Evolutionary conservation across 2,797 vertebrate genomes (phyloP).

Genomic region (Darevskia nairensis): DNA sequence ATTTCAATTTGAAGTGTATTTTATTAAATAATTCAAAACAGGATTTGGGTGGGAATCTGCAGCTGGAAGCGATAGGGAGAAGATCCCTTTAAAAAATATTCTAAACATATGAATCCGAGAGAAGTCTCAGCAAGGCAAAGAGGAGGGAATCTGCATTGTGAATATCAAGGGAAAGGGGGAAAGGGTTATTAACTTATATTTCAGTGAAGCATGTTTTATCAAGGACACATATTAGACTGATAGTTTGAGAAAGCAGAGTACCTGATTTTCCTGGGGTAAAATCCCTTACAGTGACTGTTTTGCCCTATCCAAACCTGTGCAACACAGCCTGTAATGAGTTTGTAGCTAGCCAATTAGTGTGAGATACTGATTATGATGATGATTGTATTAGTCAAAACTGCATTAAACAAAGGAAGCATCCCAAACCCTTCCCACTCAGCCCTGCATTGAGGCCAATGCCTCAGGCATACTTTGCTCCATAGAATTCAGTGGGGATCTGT

Average conservation of each 20-base stretch:
- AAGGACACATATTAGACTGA: conserved; percentile 20
- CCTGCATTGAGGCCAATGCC: too few relatives aligned
- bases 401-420: background rate
- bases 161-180: conserved; percentile 30
- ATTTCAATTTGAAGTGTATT: conserved; percentile 73
- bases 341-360: fast-evolving
- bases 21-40: conserved; percentile 78
- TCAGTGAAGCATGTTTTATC: conserved; percentile 15
- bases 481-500: background rate
- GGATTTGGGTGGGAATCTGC: conserved; percentile 65
- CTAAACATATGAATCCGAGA: conserved; percentile 56
- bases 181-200: conserved; percentile 28
- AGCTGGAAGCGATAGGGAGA: conserved; percentile 71
- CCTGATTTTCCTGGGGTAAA: background rate
- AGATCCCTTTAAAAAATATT: conserved; percentile 53
- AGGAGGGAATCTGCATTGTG: conserved; percentile 49
- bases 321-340: fast-evolving
- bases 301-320: background rate
- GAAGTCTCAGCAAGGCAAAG: conserved; percentile 41
- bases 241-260: conserved; percentile 14
- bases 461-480: background rate
- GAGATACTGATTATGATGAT: conserved; percentile 1
- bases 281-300: background rate
- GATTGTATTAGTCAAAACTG: background rate
- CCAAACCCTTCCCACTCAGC: background rate